phyloP scores from a whole-genome alignment of 2,888 invertebrate species.

The Eustalomyia histrio region DNA sequence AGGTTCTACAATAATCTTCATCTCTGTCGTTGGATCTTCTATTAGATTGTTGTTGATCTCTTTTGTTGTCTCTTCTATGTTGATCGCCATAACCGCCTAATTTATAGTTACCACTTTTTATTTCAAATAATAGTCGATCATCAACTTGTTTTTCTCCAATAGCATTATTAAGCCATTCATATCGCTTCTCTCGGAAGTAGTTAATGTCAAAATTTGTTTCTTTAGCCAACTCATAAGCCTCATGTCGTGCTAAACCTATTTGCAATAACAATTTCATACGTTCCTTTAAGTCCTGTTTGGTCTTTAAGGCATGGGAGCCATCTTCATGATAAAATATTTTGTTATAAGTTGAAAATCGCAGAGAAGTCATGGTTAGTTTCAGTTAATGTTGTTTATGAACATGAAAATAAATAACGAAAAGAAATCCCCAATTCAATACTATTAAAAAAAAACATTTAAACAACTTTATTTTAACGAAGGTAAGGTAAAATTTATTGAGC shows the following conservation, averaged over 20 bases:
- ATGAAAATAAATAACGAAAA: slow-evolving; percentile 50
- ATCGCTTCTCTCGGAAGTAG: neutral
- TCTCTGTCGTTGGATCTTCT: neutral
- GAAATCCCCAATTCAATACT: neutral
- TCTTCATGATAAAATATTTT: neutral
- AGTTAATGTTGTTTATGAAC: neutral
- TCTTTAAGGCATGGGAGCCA: slow-evolving; percentile 2
- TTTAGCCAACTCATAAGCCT: slow-evolving; percentile 39
- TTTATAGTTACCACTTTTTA: neutral
- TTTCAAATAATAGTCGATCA: neutral
- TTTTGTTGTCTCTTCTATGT: neutral
- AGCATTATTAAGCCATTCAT: neutral
- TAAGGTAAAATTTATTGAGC: no score
- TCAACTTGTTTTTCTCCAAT: neutral
- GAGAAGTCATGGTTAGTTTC: neutral
- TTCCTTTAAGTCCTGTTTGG: neutral
- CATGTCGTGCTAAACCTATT: neutral
- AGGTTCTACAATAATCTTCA: no score
- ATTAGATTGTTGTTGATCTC: neutral
- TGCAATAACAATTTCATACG: neutral
- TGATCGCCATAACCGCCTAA: neutral
- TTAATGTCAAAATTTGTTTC: slow-evolving; percentile 30
- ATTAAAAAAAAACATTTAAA: neutral
- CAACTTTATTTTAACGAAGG: no score
- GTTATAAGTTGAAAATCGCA: neutral